phyloP scores from a whole-genome alignment of 2,797 vertebrate genomes.

The Clarias platycephalus region DNA sequence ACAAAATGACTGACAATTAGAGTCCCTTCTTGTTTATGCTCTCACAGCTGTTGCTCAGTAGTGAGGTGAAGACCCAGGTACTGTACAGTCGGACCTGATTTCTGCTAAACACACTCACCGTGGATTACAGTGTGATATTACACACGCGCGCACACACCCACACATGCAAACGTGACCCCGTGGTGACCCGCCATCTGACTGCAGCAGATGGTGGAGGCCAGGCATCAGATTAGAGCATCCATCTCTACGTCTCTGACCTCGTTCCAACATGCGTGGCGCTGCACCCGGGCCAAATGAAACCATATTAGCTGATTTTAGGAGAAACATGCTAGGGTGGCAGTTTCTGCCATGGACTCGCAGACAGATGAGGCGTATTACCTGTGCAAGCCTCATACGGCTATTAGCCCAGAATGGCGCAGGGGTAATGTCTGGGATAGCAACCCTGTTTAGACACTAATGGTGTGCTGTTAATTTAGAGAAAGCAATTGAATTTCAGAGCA shows the following conservation, averaged over 20 bases:
- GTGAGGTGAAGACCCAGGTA: slow-evolving; percentile 4
- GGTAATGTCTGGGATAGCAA: slow-evolving; percentile 43
- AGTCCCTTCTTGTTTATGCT: not conserved
- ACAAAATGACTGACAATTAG: slow-evolving; percentile 16
- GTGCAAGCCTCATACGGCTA: slow-evolving; percentile 12
- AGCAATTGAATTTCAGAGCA: slow-evolving; percentile 39
- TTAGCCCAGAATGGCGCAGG: slow-evolving; percentile 26
- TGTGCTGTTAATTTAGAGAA: slow-evolving; percentile 37
- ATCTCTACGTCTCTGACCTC: slow-evolving; percentile 74
- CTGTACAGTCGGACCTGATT: not conserved
- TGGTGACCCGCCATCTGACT: slow-evolving; percentile 74
- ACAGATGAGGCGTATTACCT: slow-evolving; percentile 45
- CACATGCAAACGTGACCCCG: slow-evolving; percentile 49
- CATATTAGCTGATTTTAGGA: slow-evolving; percentile 47
- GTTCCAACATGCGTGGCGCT: slow-evolving; percentile 58
- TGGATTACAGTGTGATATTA: slow-evolving; percentile 40
- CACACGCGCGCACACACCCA: slow-evolving; percentile 1
- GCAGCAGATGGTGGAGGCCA: slow-evolving; percentile 71
- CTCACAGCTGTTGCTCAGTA: not conserved
- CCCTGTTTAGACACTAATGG: slow-evolving; percentile 44
- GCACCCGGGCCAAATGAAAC: slow-evolving; percentile 50
- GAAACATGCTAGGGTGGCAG: slow-evolving; percentile 36
- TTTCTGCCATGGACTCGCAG: slow-evolving; percentile 26
- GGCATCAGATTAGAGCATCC: slow-evolving; percentile 76
- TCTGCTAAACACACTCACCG: slow-evolving; percentile 6